Evolutionary conservation across 2,113 vertebrate species (phyloP), one percentile per base, ranked within the genome.

Genomic region (Myiopsitta monachus): DNA sequence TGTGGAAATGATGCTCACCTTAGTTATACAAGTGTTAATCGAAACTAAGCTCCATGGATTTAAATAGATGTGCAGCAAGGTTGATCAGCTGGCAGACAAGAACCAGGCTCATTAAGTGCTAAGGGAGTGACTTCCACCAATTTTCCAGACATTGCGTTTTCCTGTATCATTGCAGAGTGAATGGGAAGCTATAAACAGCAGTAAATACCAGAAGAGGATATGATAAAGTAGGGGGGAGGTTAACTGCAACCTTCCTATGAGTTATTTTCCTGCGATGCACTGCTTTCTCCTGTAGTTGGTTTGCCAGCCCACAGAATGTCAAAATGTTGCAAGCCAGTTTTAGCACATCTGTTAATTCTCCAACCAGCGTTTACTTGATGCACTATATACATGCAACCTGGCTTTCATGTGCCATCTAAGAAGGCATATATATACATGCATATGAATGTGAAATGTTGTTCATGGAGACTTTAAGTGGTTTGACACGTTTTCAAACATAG

Each of bases 351-450:
- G 30, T 52, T 44, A 30, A 0, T 73, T 79, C 84, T 89, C 10
- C 55, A 74, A 0, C 5, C 14, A 15, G 11, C 5, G 7, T 70
- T n/a, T 31, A 41, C 28, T 41, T 8, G 0, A 33, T 11, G n/a
- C 4, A 3, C 24, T 44, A 4, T 14, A 4, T 3, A 18, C 0
- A 0, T 33, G 19, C 31, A 44, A 6, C 44, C 52, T 41, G 33
- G 28, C 12, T 76, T 69, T 22, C 47, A 31, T 0, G 0, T 28
- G 18, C 28, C 3, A 11, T 30, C 43, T 59, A 24, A 75, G 61
- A 67, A 38, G 30, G 52, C 17, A 41, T 19, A 54, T 8, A 2
- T 54, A 41, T n/a, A n/a, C 17, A 55, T 18, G 22, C 14, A 3
- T 9, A 13, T 28, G 64, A 76, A 67, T 33, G 15, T 27, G 70